Evolutionary conservation across 1,140 invertebrate species (phyloP), one percentile per base, ranked within the genome.

Genomic region (Laodelphax striatellus): DNA sequence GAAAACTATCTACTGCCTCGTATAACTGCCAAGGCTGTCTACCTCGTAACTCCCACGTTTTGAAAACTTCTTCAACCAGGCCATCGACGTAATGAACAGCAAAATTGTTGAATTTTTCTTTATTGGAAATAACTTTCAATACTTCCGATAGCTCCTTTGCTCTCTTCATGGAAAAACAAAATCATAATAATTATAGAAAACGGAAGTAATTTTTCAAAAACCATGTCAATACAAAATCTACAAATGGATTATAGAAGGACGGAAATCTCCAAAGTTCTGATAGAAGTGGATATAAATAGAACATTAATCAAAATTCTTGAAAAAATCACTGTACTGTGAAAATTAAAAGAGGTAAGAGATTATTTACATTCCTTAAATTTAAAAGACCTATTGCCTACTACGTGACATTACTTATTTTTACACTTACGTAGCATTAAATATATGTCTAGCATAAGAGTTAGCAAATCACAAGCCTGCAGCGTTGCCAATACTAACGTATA

Each of bases 1-100:
- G 77, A 57, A 79, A 72, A 64, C 78, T 77, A 69, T 79, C 78
- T 1, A 78, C 71, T 19, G 76, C 70, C 65, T 79, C 78, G 55
- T 79, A 67, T 1, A 79, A 64, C 63, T 78, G 65, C 69, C 73
- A 76, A 9, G 67, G 41, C 24, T 72, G 55, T 22, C 70, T 64
- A 19, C 74, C 73, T n/a, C 24, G 43, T n/a, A 65, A 62, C 41
- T 66, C 67, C 73, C 72, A 78, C 17, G 69, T 53, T 8, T 70
- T 50, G 13, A 79, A 63, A 9, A 71, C 76, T 65, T 67, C 58
- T 22, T 68, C 63, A 5, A 78, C 60, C 1, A 76, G 77, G 63
- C 73, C 74, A 38, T 70, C 66, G n/a, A 74, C 57, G 60, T 72
- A 79, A 57, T 72, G 66, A 1, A 79, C 6, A 52, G 73, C 65